A percentile compares a stretch with the other conserved stretches of the same genome.
phyloP scores from a whole-genome alignment of 2,888 invertebrate species.

The Aelia acuminata region DNA sequence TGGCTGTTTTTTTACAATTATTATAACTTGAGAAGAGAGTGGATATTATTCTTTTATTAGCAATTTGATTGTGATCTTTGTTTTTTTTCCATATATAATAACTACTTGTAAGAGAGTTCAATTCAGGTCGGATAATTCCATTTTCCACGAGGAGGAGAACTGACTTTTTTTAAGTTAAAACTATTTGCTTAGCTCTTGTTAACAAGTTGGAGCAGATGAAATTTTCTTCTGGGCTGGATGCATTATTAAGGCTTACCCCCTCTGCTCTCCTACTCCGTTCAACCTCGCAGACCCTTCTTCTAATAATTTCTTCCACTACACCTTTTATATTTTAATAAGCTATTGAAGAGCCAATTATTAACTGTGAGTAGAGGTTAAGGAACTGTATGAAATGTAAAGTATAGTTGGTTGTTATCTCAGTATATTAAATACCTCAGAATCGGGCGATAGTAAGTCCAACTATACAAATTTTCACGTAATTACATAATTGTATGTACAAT shows the following conservation, averaged over 20 bases:
- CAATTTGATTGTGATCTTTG: too few relatives aligned
- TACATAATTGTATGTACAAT: too few relatives aligned
- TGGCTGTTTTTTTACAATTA: too few relatives aligned
- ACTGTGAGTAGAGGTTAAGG: not conserved
- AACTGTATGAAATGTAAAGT: not conserved
- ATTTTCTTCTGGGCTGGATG: not conserved
- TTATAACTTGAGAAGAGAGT: too few relatives aligned
- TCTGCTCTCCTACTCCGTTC: not conserved
- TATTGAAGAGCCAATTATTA: not conserved
- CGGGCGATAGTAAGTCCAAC: too few relatives aligned
- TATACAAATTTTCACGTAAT: too few relatives aligned
- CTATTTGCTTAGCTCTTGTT: conserved; percentile 7
- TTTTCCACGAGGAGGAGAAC: not conserved
- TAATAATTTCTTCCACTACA: not conserved
- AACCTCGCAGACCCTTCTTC: too few relatives aligned
- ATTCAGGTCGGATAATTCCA: not conserved
- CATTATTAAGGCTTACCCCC: conserved; percentile 1
- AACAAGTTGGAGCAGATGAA: conserved; percentile 11
- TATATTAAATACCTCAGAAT: too few relatives aligned
- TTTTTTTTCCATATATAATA: not conserved
- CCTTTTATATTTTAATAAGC: not conserved
- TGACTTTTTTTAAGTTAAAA: not conserved
- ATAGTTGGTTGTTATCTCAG: too few relatives aligned
- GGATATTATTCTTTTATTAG: too few relatives aligned
- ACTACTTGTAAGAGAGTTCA: not conserved